A percentile compares a stretch with the other conserved stretches of the same genome.
Conservation (phyloP, 2,113 vertebrate genomes). For the Seriola dumerili region DNA sequence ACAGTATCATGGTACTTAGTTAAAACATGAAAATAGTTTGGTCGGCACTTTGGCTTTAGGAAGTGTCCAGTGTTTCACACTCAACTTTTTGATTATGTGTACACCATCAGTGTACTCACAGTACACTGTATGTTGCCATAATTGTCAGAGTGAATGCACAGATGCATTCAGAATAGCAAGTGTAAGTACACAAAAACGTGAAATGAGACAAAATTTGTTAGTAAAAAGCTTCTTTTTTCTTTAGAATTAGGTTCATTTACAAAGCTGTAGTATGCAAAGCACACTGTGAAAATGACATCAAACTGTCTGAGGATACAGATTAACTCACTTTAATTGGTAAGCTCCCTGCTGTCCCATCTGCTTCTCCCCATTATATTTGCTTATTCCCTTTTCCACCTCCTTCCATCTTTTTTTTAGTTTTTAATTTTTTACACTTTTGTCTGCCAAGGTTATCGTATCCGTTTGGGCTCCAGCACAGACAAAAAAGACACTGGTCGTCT, state of each 20-base stretch:
- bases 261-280: background rate
- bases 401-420: background rate
- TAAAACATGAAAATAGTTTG: too few species aligned
- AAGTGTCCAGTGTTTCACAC: too few species aligned
- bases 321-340: slow-evolving; percentile 14
- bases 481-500: slow-evolving; percentile 95
- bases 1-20: too few species aligned
- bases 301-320: background rate
- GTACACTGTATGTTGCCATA: too few species aligned
- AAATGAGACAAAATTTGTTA: too few species aligned
- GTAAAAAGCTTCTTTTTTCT: background rate
- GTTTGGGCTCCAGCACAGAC: slow-evolving; percentile 95
- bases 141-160: too few species aligned
- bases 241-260: background rate
- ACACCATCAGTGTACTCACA: too few species aligned
- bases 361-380: background rate
- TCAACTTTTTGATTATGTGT: too few species aligned
- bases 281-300: slow-evolving; percentile 13
- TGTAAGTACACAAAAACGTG: too few species aligned
- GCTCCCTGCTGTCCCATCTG: slow-evolving; percentile 10
- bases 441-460: slow-evolving; percentile 91
- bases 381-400: background rate
- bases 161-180: too few species aligned
- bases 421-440: background rate
- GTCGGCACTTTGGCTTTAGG: too few species aligned